Percentiles rank a stretch among this genome's conserved stretches.
These are phyloP conservation scores for Baronia brevicornis DNA, from an alignment of 2,888 invertebrate genomes.

Conservation along the genomic window DNA sequence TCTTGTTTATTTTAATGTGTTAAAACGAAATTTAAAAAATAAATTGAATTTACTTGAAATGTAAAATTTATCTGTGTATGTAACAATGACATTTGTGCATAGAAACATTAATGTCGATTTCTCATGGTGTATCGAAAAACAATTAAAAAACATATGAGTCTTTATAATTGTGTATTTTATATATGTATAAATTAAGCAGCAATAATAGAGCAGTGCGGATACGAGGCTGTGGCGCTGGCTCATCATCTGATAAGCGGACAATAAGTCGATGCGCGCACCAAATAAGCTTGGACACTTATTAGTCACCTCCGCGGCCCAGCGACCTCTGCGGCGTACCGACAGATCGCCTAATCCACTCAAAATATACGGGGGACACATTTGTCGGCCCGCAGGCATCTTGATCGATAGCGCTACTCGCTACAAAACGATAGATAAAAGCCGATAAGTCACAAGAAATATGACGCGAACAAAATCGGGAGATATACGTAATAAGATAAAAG, in stretches of 20 bases:
- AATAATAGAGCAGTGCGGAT: slow-evolving; percentile 20
- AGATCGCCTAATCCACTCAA: slow-evolving; percentile 71
- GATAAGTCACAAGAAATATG: slow-evolving; percentile 75
- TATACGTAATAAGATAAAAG: slow-evolving; percentile 76
- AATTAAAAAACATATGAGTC: too few species aligned
- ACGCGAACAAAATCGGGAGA: slow-evolving; percentile 76
- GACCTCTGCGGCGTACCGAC: slow-evolving; percentile 37
- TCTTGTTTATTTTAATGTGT: too few species aligned
- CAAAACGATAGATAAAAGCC: slow-evolving; percentile 74
- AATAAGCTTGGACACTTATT: slow-evolving; percentile 61
- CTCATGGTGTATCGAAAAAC: too few species aligned
- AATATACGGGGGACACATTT: slow-evolving; percentile 70
- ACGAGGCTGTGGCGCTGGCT: slow-evolving; percentile 29
- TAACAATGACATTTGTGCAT: too few species aligned
- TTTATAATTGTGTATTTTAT: too few species aligned
- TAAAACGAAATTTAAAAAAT: too few species aligned
- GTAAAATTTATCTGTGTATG: too few species aligned
- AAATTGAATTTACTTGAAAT: too few species aligned
- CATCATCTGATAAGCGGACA: slow-evolving; percentile 68
- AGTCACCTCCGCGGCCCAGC: slow-evolving; percentile 53
- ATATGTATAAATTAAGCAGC: too few species aligned
- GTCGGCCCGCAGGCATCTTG: slow-evolving; percentile 64
- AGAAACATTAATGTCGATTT: too few species aligned
- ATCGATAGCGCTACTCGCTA: slow-evolving; percentile 71
- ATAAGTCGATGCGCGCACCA: slow-evolving; percentile 65